phyloP scores from a whole-genome alignment of 2,888 invertebrate species.

The Caenorhabditis uteleia region DNA sequence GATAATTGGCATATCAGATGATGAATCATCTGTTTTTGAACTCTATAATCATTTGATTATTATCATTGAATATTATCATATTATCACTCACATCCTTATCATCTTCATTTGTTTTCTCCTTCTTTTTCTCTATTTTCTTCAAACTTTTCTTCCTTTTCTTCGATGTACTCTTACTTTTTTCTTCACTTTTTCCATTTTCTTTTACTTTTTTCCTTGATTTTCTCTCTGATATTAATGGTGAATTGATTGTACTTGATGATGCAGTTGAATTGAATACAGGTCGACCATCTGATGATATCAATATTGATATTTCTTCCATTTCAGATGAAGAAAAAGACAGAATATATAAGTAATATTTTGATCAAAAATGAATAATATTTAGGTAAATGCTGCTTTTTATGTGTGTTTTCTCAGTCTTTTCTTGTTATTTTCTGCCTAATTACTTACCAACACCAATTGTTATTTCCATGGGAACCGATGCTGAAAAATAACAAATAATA shows the following conservation, averaged over 20 bases:
- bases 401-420: background rate
- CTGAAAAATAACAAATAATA: background rate
- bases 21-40: background rate
- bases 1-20: background rate
- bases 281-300: slow-evolving; percentile 3
- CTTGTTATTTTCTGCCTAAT: background rate
- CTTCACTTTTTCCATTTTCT: background rate
- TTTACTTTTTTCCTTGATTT: background rate
- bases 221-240: background rate
- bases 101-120: background rate
- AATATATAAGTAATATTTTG: no score
- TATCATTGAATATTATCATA: background rate
- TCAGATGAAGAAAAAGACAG: background rate
- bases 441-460: slow-evolving; percentile 3
- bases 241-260: background rate
- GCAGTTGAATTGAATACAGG: slow-evolving; percentile 5
- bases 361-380: no score
- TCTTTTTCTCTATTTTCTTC: background rate
- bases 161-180: background rate
- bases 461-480: slow-evolving; percentile 13
- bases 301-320: background rate
- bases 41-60: background rate
- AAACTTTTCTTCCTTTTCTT: background rate
- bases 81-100: background rate
- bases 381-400: no score